Evolutionary conservation across 2,113 vertebrate genomes (phyloP).

Genomic region (Pachycephala philippinensis): DNA sequence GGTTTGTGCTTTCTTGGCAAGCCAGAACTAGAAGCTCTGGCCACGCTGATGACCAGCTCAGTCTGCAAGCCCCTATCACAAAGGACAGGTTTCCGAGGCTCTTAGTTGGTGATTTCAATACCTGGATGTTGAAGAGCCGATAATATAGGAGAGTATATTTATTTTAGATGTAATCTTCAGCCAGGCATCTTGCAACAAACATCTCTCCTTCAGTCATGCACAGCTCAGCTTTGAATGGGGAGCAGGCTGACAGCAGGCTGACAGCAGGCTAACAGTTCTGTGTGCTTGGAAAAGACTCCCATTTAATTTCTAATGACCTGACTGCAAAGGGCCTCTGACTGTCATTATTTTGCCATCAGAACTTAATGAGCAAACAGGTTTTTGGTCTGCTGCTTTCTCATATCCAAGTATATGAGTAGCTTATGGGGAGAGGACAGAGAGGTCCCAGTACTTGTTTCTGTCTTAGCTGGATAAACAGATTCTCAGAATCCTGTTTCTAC

Average conservation of each 20-base stretch:
- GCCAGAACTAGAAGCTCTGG: background rate
- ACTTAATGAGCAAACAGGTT: background rate
- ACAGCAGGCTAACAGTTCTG: background rate
- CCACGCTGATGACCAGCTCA: background rate
- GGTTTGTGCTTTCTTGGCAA: background rate
- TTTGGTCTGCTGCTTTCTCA: background rate
- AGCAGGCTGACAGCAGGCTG: background rate
- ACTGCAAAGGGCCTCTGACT: background rate
- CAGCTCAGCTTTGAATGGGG: background rate
- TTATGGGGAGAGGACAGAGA: background rate
- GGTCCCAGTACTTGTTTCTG: background rate
- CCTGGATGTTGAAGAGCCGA: background rate
- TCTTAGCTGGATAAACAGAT: background rate
- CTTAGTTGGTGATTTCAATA: background rate
- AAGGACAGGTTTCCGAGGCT: background rate
- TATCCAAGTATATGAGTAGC: background rate
- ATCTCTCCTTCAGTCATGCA: background rate
- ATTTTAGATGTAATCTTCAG: background rate
- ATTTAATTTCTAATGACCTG: background rate
- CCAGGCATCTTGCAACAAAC: background rate
- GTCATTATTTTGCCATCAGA: background rate
- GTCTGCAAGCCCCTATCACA: background rate
- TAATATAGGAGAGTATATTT: background rate
- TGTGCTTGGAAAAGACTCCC: background rate
- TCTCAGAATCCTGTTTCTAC: background rate